Percentiles rank a stretch among this genome's conserved stretches.
Evolutionary conservation across 2,888 invertebrate species (phyloP).

Genomic region (Zeuzera pyrina): DNA sequence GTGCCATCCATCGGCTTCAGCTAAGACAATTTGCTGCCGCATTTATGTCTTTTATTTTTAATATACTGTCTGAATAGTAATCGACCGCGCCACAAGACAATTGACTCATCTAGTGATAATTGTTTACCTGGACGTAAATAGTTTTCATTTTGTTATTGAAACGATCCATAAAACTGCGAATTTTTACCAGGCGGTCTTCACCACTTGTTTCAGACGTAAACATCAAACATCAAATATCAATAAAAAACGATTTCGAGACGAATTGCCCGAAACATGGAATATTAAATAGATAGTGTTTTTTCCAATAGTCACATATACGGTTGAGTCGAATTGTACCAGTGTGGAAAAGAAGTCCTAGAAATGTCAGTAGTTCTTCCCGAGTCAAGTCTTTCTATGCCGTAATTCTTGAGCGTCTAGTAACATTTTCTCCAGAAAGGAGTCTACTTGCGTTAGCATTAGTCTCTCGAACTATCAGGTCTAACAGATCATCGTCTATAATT

Average conservation of each 20-base stretch:
- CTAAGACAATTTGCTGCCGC: slow-evolving; percentile 27
- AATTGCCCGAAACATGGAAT: slow-evolving; percentile 13
- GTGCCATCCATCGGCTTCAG: slow-evolving; percentile 29
- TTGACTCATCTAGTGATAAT: slow-evolving; percentile 21
- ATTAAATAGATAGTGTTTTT: slow-evolving; percentile 13
- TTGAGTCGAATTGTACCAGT: slow-evolving; percentile 14
- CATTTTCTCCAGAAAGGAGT: slow-evolving; percentile 6
- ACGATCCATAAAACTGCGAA: slow-evolving; percentile 6
- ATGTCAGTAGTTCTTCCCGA: slow-evolving; percentile 11
- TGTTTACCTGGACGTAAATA: slow-evolving; percentile 20
- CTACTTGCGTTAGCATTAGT: slow-evolving; percentile 14
- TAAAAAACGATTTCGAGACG: slow-evolving; percentile 15
- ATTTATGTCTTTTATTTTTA: slow-evolving; percentile 25
- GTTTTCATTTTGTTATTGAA: slow-evolving; percentile 15
- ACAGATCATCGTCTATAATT: slow-evolving; percentile 16
- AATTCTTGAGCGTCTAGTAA: slow-evolving; percentile 8
- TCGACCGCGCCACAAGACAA: slow-evolving; percentile 24
- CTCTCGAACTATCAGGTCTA: slow-evolving; percentile 16
- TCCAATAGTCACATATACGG: slow-evolving; percentile 15
- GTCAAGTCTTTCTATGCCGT: slow-evolving; percentile 10
- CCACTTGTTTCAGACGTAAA: slow-evolving; percentile 11
- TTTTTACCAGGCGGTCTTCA: slow-evolving; percentile 7
- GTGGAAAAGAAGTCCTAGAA: slow-evolving; percentile 13
- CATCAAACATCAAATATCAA: slow-evolving; percentile 10
- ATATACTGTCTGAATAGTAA: slow-evolving; percentile 24